These are phyloP conservation scores for Watsonalla cultraria DNA, from an alignment of 2,888 invertebrate genomes.

Conservation along the genomic window DNA sequence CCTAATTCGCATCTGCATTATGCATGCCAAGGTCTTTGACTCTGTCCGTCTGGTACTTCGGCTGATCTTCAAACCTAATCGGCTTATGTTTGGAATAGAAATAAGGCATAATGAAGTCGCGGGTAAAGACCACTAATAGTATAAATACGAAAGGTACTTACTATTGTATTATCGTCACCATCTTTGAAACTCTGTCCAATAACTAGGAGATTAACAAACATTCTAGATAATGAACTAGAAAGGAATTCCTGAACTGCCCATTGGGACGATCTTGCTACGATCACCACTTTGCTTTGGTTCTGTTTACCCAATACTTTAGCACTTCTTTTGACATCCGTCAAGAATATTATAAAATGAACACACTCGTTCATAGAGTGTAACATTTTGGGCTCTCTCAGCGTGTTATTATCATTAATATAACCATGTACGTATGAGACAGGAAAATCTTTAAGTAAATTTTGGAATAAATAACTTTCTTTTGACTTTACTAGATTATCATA, in stretches of 20 bases:
- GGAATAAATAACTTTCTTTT: slow-evolving; percentile 75
- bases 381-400: slow-evolving; percentile 62
- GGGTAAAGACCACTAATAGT: background rate
- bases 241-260: slow-evolving; percentile 87
- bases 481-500: slow-evolving; percentile 80
- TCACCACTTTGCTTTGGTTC: slow-evolving; percentile 80
- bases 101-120: too few relatives aligned
- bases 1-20: too few relatives aligned
- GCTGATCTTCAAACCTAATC: too few relatives aligned
- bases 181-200: slow-evolving; percentile 82
- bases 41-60: too few relatives aligned
- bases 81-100: too few relatives aligned
- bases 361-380: slow-evolving; percentile 70
- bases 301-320: slow-evolving; percentile 81
- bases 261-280: slow-evolving; percentile 84
- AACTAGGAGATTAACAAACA: slow-evolving; percentile 84
- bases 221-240: slow-evolving; percentile 78
- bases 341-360: slow-evolving; percentile 82
- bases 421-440: slow-evolving; percentile 81
- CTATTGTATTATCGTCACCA: slow-evolving; percentile 58
- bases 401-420: slow-evolving; percentile 71
- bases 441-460: slow-evolving; percentile 76
- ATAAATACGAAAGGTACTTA: slow-evolving; percentile 40
- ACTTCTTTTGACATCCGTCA: slow-evolving; percentile 80
- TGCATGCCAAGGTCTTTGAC: too few relatives aligned